Evolutionary conservation across 1,140 invertebrate species (phyloP), one percentile per base, ranked within the genome.

Genomic region (Drosophila setifemur): DNA sequence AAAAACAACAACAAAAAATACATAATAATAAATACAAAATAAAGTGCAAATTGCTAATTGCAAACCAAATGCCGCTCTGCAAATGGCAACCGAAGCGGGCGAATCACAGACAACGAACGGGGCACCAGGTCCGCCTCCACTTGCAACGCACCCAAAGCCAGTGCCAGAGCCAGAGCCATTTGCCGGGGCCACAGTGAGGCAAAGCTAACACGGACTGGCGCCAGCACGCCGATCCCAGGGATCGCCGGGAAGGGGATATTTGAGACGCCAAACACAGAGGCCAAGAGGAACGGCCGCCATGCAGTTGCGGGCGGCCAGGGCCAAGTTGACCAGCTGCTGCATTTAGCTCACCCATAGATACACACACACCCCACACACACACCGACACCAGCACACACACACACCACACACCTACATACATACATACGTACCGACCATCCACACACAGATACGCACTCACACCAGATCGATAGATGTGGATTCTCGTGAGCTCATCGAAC

Each of bases 241-340:
- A 7, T 7, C 7, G 4, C 4, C n/a, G 11, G 5, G 7, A 33
- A 48, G 12, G 58, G 47, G 47, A 58, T 31, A 25, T 1, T 12
- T 19, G 25, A 16, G 40, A 23, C 12, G n/a, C 18, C 49, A 49
- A 6, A 40, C 19, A 6, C 33, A 14, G 8, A 49, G 14, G 18
- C 39, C 11, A 26, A 54, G 53, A 18, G 18, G 42, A 9, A 53
- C 60, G 75, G 75, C 75, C 75, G 64, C 50, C 76, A 79, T 79
- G 76, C 73, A 76, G 47, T 55, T 76, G 73, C 73, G 50, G 66
- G 76, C 77, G 76, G 76, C 76, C 76, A 74, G 76, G 57, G 77
- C 52, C 70, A 48, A 54, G 58, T 64, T 66, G 28, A 49, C 44
- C 61, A 66, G 57, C 57, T 28, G 69, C 49, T 60, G 69, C 64